Conservation (phyloP, 2,888 invertebrate genomes). For the Sialis lutaria region DNA sequence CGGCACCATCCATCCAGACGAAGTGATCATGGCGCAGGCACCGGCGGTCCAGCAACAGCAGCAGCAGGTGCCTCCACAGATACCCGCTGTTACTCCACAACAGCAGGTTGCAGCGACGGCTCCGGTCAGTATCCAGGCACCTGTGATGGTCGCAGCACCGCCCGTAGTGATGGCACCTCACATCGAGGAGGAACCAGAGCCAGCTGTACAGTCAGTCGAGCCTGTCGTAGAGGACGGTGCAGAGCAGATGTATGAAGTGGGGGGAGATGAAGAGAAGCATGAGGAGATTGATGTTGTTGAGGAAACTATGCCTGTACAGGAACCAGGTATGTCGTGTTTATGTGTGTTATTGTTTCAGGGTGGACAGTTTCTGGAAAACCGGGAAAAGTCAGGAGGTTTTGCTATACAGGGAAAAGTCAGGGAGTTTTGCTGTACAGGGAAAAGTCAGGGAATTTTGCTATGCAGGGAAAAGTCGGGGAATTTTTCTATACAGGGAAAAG, state of each 20-base stretch:
- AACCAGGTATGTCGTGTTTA: constrained; percentile 6
- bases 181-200: constrained; percentile 5
- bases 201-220: constrained; percentile 12
- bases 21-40: constrained; percentile 16
- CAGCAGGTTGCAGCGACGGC: constrained; percentile 12
- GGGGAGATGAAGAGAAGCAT: constrained; percentile 15
- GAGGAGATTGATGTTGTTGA: constrained; percentile 9
- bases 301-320: neutral
- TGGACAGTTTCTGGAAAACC: no score
- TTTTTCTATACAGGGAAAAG: no score
- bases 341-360: constrained; percentile 10
- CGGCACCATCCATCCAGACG: constrained; percentile 24
- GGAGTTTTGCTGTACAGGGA: no score
- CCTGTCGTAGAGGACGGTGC: constrained; percentile 15
- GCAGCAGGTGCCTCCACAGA: neutral
- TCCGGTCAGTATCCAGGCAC: neutral
- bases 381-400: no score
- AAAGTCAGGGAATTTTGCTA: no score
- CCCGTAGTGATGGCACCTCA: neutral
- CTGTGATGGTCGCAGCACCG: constrained; percentile 1
- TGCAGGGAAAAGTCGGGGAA: no score
- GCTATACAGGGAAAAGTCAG: no score
- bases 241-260: constrained; percentile 12
- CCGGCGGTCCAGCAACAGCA: neutral
- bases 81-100: constrained; percentile 11